Evolutionary conservation across 1,140 invertebrate genomes (phyloP).

Genomic region (Pogonognathellus flavescens): DNA sequence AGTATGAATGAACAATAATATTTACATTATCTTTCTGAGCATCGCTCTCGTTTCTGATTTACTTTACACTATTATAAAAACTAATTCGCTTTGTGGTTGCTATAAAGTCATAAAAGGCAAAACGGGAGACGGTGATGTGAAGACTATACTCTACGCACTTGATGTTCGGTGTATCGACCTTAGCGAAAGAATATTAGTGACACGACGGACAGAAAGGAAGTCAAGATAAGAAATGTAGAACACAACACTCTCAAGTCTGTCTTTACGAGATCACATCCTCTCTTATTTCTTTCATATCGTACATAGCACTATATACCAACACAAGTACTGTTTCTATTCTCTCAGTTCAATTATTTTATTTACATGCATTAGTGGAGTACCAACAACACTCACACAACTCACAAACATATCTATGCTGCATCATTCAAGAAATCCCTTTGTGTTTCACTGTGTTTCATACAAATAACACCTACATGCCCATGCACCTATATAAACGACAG

Average conservation of each 20-base stretch:
- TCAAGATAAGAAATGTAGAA: conserved; percentile 50
- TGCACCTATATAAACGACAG: conserved; percentile 1
- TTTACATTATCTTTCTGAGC: conserved; percentile 12
- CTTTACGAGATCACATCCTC: conserved; percentile 34
- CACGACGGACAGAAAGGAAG: conserved; percentile 41
- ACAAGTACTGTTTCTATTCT: not conserved
- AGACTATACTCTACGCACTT: conserved; percentile 14
- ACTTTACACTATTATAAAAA: not conserved
- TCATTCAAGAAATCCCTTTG: no score
- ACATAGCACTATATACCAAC: not conserved
- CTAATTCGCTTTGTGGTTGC: not conserved
- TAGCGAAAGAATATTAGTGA: conserved; percentile 11
- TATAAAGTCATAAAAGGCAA: conserved; percentile 31
- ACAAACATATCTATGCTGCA: no score
- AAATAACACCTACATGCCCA: not conserved
- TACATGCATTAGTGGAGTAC: not conserved
- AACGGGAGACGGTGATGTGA: not conserved
- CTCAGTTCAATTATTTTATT: not conserved
- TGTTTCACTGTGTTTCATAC: no score
- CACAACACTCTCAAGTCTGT: conserved; percentile 32
- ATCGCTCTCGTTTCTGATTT: conserved; percentile 12
- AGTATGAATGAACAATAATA: not conserved
- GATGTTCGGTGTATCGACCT: not conserved
- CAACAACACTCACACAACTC: no score
- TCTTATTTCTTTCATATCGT: conserved; percentile 30